These are phyloP conservation scores for Epicampocera succincta DNA, from an alignment of 2,888 invertebrate species.

Conservation along the genomic window DNA sequence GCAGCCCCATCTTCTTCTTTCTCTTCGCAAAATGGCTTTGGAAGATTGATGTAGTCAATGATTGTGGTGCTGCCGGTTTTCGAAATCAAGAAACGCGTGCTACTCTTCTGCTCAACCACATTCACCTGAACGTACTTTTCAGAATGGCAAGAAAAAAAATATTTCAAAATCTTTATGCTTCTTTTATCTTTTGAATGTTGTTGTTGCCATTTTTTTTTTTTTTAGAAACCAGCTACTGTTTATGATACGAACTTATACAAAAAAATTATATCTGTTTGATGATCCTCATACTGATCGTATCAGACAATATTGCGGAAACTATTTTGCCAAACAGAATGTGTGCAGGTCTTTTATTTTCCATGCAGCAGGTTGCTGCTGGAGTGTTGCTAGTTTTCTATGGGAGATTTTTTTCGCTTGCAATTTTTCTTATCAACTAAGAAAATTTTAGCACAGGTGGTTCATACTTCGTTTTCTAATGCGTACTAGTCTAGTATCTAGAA, in stretches of 20 bases:
- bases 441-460: constrained; percentile 51
- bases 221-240: constrained; percentile 60
- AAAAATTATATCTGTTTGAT: constrained; percentile 38
- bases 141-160: not conserved
- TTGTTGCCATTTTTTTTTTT: too few species aligned
- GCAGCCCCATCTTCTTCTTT: not conserved
- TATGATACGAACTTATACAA: constrained; percentile 20
- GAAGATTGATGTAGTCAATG: constrained; percentile 41
- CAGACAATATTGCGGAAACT: constrained; percentile 62
- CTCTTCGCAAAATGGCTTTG: constrained; percentile 40
- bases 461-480: not conserved
- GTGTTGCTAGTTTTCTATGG: constrained; percentile 11
- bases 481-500: too few species aligned
- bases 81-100: constrained; percentile 47
- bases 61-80: not conserved
- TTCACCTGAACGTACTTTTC: constrained; percentile 20
- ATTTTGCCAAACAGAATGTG: constrained; percentile 36
- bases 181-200: constrained; percentile 17
- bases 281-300: constrained; percentile 21
- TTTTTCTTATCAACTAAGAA: constrained; percentile 18
- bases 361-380: not conserved
- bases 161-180: constrained; percentile 28
- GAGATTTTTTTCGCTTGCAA: not conserved
- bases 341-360: not conserved
- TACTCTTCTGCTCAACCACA: constrained; percentile 15